These are phyloP conservation scores for Furcula furcula DNA, from an alignment of 2,888 invertebrate species.

Conservation along the genomic window DNA sequence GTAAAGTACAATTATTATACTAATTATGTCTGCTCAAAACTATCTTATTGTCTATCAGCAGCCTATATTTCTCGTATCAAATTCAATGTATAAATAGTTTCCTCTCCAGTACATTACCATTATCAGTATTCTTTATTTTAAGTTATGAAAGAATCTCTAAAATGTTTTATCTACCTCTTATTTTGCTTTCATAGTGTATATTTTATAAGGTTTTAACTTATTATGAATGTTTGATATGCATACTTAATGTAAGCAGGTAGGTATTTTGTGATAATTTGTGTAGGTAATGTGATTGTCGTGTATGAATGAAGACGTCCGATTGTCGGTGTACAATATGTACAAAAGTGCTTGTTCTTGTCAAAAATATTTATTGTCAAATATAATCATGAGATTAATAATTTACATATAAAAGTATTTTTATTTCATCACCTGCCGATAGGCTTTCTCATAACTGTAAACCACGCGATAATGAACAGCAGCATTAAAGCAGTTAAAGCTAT, in stretches of 20 bases:
- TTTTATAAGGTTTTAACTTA: conserved; percentile 71
- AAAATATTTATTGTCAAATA: conserved; percentile 79
- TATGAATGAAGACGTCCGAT: conserved; percentile 18
- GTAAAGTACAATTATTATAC: conserved; percentile 32
- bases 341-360: conserved; percentile 79
- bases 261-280: conserved; percentile 70
- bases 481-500: conserved; percentile 49
- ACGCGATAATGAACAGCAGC: conserved; percentile 34
- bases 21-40: conserved; percentile 18
- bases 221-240: conserved; percentile 57
- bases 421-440: conserved; percentile 35
- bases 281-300: conserved; percentile 30
- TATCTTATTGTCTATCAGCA: conserved; percentile 1
- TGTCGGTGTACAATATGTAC: conserved; percentile 58
- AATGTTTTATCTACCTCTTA: conserved; percentile 77
- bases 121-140: conserved; percentile 73
- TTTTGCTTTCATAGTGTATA: conserved; percentile 64
- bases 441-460: conserved; percentile 29
- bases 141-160: conserved; percentile 71
- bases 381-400: conserved; percentile 61
- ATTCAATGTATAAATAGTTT: conserved; percentile 12
- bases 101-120: conserved; percentile 54
- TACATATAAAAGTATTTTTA: conserved; percentile 32
- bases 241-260: conserved; percentile 42
- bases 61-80: conserved; percentile 19